Conservation (phyloP, 2,113 vertebrate genomes). For the Antigone vipio region DNA sequence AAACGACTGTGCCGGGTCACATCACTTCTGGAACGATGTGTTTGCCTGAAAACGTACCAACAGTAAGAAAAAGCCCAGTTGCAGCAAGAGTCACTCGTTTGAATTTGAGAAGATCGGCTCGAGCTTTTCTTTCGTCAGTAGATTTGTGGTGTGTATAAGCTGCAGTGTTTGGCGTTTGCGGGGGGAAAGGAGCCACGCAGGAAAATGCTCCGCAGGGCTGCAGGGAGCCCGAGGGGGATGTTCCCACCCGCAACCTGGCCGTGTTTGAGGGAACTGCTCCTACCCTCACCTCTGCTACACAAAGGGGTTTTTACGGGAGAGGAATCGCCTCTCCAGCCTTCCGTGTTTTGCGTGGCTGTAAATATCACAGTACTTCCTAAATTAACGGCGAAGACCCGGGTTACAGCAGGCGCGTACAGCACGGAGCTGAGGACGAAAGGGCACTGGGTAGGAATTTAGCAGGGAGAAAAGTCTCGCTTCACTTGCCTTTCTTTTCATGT, state of each 20-base stretch:
- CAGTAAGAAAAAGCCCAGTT: not conserved
- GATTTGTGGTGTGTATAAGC: not conserved
- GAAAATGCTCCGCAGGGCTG: not conserved
- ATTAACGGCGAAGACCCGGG: not conserved
- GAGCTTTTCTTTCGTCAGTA: not conserved
- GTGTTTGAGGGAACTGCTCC: fast-evolving
- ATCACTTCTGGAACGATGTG: not conserved
- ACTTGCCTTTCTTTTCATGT: not conserved
- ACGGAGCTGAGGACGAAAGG: not conserved
- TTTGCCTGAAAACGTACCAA: not conserved
- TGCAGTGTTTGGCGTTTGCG: not conserved
- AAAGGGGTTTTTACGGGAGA: not conserved
- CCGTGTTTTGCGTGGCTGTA: not conserved
- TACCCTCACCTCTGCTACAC: not conserved
- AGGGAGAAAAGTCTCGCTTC: not conserved
- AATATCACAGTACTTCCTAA: not conserved
- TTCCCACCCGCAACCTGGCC: fast-evolving
- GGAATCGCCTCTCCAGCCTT: not conserved
- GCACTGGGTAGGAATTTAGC: not conserved
- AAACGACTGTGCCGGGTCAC: not conserved
- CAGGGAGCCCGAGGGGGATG: not conserved
- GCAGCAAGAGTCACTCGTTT: not conserved
- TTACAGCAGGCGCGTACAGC: not conserved
- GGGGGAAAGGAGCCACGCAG: fast-evolving
- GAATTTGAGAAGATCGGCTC: not conserved